Evolutionary conservation across 2,113 vertebrate species (phyloP), one percentile per base, ranked within the genome.

Genomic region (Penelope pileata): DNA sequence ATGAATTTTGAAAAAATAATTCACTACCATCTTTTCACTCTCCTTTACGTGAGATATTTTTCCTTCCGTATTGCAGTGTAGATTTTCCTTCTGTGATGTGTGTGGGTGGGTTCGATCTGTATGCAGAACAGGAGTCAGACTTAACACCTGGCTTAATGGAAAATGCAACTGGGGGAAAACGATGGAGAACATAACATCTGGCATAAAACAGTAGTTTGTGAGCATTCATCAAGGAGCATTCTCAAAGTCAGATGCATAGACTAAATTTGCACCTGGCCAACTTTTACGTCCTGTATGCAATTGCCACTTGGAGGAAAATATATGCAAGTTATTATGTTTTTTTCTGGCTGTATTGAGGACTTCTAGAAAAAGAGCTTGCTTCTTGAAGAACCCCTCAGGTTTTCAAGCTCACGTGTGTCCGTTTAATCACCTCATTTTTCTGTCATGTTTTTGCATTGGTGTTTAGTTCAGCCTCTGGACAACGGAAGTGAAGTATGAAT

Each of bases 81-180:
- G 38, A 18, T 95, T 94, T 88, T 73, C 47, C 73, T 74, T 77
- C n/a, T 63, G 17, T 40, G 63, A 26, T 2, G 2, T 45, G n/a
- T 48, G 11, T 38, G n/a, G 5, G 4, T 53, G 42, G n/a, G n/a
- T n/a, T n/a, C 48, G 45, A 34, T 18, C 70, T 62, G 10, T 50
- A 13, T 15, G 34, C 43, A 54, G 26, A 56, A 1, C 38, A 76
- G 54, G 67, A 69, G 43, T 29, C 74, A 74, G 72, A 32, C 14
- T 0, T 1, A 90, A 51, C 91, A 95, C 88, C 79, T 94, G 91
- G 67, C 56, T 74, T 63, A 56, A 12, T 0, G 50, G 59, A 77
- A 95, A 91, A 60, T 93, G 79, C 90, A 90, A 59, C 45, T 56
- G 76, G 82, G 63, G 56, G 51, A 80, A 73, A 88, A 90, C 23